Percentiles rank a stretch among this genome's conserved stretches.
Evolutionary conservation across 1,140 invertebrate species (phyloP).

Genomic region (Calephelis nemesis): DNA sequence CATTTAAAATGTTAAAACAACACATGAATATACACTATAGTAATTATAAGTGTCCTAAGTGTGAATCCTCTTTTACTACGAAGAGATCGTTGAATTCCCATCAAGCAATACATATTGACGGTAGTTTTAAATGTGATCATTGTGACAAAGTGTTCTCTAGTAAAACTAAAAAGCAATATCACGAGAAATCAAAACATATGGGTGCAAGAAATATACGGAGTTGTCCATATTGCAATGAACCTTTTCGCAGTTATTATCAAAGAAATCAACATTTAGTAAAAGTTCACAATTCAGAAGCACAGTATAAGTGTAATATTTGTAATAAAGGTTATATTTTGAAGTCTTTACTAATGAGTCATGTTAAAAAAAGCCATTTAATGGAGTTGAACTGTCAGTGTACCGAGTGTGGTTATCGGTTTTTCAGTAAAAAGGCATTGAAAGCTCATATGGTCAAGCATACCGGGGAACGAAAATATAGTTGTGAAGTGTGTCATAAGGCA

Average conservation of each 20-base stretch:
- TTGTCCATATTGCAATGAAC: slow-evolving; percentile 55
- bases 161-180: slow-evolving; percentile 55
- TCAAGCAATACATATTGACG: slow-evolving; percentile 50
- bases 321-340: slow-evolving; percentile 55
- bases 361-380: slow-evolving; percentile 66
- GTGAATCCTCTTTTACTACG: slow-evolving; percentile 52
- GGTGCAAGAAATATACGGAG: slow-evolving; percentile 55
- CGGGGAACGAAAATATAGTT: slow-evolving; percentile 85
- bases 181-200: slow-evolving; percentile 59
- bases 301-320: slow-evolving; percentile 68
- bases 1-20: slow-evolving; percentile 69
- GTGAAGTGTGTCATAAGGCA: slow-evolving; percentile 82
- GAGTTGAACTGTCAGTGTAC: slow-evolving; percentile 67
- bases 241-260: slow-evolving; percentile 62
- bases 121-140: slow-evolving; percentile 59
- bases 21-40: slow-evolving; percentile 73
- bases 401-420: slow-evolving; percentile 72
- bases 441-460: slow-evolving; percentile 80
- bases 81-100: slow-evolving; percentile 57
- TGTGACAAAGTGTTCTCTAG: slow-evolving; percentile 61
- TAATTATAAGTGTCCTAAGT: slow-evolving; percentile 56
- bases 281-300: slow-evolving; percentile 58
- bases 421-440: slow-evolving; percentile 78
- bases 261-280: slow-evolving; percentile 63
- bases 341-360: slow-evolving; percentile 58